Percentiles rank a stretch among this genome's conserved stretches.
Conservation (phyloP, 2,113 vertebrate genomes). For the Dasyornis broadbenti region DNA sequence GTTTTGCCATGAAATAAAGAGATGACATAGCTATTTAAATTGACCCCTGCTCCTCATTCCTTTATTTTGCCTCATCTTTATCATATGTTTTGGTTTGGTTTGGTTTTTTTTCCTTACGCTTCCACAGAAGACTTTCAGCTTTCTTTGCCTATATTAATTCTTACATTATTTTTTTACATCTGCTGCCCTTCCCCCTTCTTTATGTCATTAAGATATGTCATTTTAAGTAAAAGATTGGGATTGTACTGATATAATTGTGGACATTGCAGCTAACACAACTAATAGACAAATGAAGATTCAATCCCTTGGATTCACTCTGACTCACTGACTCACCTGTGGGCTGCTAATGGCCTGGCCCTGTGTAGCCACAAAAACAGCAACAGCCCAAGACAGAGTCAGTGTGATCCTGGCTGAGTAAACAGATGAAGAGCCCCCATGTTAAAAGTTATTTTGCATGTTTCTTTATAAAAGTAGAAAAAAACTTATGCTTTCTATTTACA, state of each 20-base stretch:
- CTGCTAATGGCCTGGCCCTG: background rate
- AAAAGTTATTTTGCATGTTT: background rate
- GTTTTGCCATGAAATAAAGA: background rate
- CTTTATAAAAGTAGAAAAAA: background rate
- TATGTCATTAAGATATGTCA: background rate
- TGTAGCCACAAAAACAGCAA: background rate
- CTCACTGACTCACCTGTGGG: background rate
- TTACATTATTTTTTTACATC: background rate
- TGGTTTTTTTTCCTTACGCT: background rate
- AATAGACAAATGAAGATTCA: background rate
- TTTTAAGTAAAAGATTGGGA: background rate
- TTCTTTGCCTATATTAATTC: background rate
- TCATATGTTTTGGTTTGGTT: background rate
- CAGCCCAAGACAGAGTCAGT: background rate
- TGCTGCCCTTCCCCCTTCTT: background rate
- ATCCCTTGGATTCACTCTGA: background rate
- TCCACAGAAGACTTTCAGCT: fast-evolving
- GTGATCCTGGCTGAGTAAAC: background rate
- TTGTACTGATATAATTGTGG: background rate
- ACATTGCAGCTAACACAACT: background rate
- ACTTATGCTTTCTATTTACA: background rate
- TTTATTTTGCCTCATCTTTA: background rate
- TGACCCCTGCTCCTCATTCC: fast-evolving
- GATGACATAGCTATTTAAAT: background rate
- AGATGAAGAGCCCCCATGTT: background rate